Conservation (phyloP, 2,888 invertebrate species). For the Lepidocyrtinus sp. region DNA sequence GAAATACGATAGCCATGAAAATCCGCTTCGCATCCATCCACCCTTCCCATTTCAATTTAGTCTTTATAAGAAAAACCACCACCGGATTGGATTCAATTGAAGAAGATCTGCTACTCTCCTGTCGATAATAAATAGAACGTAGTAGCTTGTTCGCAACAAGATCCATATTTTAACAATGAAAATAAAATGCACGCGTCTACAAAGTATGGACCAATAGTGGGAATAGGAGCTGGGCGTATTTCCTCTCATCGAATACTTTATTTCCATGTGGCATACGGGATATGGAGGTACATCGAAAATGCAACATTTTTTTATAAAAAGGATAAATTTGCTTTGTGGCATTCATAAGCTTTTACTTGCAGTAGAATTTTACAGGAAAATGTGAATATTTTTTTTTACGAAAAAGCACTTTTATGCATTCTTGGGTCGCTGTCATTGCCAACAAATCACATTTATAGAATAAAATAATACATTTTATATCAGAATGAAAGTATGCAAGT, state of each 20-base stretch:
- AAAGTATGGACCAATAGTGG: neutral
- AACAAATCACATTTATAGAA: conserved; percentile 46
- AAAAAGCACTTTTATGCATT: neutral
- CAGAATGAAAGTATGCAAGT: neutral
- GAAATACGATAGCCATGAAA: conserved; percentile 46
- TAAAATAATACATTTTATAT: conserved; percentile 15
- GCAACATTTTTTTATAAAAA: neutral
- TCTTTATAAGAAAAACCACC: conserved; percentile 4
- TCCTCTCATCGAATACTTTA: neutral
- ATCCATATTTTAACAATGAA: neutral
- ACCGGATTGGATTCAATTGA: conserved; percentile 26
- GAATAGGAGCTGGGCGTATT: neutral
- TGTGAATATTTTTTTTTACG: neutral
- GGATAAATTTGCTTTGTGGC: neutral
- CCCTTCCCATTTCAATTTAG: conserved; percentile 31
- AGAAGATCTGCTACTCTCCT: conserved; percentile 26
- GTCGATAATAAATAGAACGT: conserved; percentile 32
- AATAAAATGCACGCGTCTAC: neutral
- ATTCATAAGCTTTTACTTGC: neutral
- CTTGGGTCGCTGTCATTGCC: neutral
- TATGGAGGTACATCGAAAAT: neutral
- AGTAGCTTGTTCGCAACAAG: neutral
- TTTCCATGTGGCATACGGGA: neutral
- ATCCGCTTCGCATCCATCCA: conserved; percentile 44
- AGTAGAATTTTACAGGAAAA: too few relatives aligned